Evolutionary conservation across 2,113 vertebrate species (phyloP).

Genomic region (Pongo abelii): DNA sequence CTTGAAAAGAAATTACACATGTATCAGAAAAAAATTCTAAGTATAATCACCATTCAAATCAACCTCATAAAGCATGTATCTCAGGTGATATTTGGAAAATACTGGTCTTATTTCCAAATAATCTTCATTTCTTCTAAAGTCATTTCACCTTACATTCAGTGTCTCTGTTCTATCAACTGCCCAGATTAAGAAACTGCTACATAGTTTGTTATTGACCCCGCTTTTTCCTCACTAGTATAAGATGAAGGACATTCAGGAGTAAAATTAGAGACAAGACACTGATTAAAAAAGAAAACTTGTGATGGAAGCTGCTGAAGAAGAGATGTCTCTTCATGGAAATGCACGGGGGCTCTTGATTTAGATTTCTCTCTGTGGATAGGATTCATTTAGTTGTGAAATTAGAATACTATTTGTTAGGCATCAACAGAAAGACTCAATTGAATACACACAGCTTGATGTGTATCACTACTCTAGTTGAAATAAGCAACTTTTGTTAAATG

Average conservation of each 20-base stretch:
- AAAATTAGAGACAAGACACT: not conserved
- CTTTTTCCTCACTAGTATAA: not conserved
- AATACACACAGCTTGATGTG: not conserved
- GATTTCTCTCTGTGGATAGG: not conserved
- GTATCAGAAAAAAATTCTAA: not conserved
- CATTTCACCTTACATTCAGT: conserved; percentile 40
- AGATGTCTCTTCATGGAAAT: not conserved
- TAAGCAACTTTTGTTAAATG: not conserved
- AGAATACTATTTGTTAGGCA: not conserved
- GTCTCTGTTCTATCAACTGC: not conserved
- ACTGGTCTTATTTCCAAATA: conserved; percentile 61
- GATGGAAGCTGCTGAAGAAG: not conserved
- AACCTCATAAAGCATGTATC: conserved; percentile 44
- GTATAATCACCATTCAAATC: conserved; percentile 21
- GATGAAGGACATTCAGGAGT: not conserved
- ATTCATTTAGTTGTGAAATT: not conserved
- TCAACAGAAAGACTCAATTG: not conserved
- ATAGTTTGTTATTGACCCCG: not conserved
- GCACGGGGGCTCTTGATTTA: not conserved
- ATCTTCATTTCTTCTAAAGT: conserved; percentile 45
- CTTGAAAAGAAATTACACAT: not conserved
- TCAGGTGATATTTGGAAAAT: conserved; percentile 61
- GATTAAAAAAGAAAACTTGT: not conserved
- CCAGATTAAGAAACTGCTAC: conserved; percentile 1
- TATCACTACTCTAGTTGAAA: not conserved